phyloP scores from a whole-genome alignment of 2,797 vertebrate genomes.

The Okamejei kenojei region DNA sequence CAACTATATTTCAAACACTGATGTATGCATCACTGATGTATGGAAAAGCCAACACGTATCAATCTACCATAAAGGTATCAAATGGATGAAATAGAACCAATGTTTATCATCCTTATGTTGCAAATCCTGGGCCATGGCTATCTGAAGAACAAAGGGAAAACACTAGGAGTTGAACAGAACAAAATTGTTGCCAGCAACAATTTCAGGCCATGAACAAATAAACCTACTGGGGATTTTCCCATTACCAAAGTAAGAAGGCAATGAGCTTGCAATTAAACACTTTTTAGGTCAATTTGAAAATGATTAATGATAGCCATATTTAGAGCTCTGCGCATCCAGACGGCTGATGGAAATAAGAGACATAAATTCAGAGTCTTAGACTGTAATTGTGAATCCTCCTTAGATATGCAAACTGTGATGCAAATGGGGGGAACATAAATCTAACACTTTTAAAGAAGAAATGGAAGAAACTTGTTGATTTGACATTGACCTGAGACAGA shows the following conservation, averaged over 20 bases:
- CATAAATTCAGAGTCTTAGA: background rate
- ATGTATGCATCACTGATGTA: background rate
- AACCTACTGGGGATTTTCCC: constrained; percentile 21
- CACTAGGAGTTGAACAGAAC: background rate
- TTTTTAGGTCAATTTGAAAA: constrained; percentile 35
- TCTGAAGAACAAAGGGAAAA: constrained; percentile 14
- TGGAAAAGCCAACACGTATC: background rate
- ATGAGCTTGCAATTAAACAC: constrained; percentile 26
- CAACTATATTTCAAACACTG: background rate
- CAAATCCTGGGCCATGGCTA: background rate
- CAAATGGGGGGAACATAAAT: background rate
- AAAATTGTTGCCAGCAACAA: constrained; percentile 33
- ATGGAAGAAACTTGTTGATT: background rate
- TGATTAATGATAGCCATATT: constrained; percentile 27
- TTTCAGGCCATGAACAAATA: constrained; percentile 31
- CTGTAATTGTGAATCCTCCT: background rate
- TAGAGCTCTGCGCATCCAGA: background rate
- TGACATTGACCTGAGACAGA: background rate
- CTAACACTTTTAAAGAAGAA: background rate
- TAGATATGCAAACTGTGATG: background rate
- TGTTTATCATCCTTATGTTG: background rate
- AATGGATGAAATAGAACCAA: constrained; percentile 5
- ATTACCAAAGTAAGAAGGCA: constrained; percentile 24
- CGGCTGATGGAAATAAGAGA: background rate
- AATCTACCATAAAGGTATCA: background rate